Conservation (phyloP, 2,888 invertebrate species). For the Danaus chrysippus region DNA sequence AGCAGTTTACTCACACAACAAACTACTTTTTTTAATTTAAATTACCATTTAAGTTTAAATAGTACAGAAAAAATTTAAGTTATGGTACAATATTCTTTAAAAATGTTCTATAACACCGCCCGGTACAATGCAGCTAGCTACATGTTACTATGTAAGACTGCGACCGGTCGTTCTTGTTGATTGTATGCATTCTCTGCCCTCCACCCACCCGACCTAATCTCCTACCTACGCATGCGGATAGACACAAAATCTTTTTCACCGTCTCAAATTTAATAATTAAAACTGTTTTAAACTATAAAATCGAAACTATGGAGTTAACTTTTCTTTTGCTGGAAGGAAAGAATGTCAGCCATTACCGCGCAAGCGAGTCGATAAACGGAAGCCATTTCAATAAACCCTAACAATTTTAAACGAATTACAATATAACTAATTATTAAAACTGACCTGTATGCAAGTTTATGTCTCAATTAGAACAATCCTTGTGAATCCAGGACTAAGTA, state of each 20-base stretch:
- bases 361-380: slow-evolving; percentile 76
- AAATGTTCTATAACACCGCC: slow-evolving; percentile 32
- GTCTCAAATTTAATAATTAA: slow-evolving; percentile 18
- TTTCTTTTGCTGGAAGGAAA: slow-evolving; percentile 52
- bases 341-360: slow-evolving; percentile 77
- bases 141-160: slow-evolving; percentile 32
- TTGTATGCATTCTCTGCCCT: slow-evolving; percentile 51
- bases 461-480: slow-evolving; percentile 67
- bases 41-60: neutral
- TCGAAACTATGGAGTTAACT: slow-evolving; percentile 30
- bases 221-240: slow-evolving; percentile 54
- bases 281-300: slow-evolving; percentile 20
- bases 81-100: slow-evolving; percentile 29
- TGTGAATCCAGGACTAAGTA: slow-evolving; percentile 62
- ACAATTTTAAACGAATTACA: slow-evolving; percentile 46
- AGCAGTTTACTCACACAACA: neutral
- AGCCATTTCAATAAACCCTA: slow-evolving; percentile 71
- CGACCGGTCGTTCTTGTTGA: slow-evolving; percentile 50
- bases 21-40: neutral
- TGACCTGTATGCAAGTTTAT: slow-evolving; percentile 58
- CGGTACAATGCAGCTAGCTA: slow-evolving; percentile 17
- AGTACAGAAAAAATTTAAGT: neutral
- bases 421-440: slow-evolving; percentile 41
- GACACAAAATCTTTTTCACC: slow-evolving; percentile 39
- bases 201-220: slow-evolving; percentile 53